These are phyloP conservation scores for Chionoecetes opilio DNA, from an alignment of 1,140 invertebrate genomes.

Conservation along the genomic window DNA sequence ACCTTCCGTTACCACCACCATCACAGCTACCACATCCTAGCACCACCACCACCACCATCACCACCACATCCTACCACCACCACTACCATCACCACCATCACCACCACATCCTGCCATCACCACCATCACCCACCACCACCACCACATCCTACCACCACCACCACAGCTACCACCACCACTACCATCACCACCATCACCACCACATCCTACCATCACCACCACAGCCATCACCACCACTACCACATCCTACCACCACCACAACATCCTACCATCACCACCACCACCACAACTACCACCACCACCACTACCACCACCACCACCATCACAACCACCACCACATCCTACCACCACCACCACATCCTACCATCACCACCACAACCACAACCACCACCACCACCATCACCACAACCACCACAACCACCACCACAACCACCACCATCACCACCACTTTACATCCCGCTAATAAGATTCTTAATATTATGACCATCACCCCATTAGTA, in stretches of 20 bases:
- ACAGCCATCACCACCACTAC: background rate
- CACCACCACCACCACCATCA: no score
- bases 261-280: background rate
- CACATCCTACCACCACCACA: background rate
- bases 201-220: background rate
- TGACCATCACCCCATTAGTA: no score
- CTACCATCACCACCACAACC: no score
- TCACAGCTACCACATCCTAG: background rate
- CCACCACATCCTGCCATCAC: background rate
- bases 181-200: background rate
- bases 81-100: background rate
- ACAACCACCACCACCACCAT: background rate
- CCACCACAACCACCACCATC: background rate
- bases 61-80: no score
- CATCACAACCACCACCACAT: background rate
- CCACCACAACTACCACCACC: conserved; percentile 27
- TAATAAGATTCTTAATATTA: no score
- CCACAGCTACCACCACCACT: background rate
- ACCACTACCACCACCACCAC: conserved; percentile 27
- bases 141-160: background rate
- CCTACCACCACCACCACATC: no score
- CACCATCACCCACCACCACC: background rate
- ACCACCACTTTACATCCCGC: no score
- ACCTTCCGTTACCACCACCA: background rate
- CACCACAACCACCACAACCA: no score